Evolutionary conservation across 2,797 vertebrate species (phyloP), one percentile per base, ranked within the genome.

Genomic region (Eleutherodactylus coqui): DNA sequence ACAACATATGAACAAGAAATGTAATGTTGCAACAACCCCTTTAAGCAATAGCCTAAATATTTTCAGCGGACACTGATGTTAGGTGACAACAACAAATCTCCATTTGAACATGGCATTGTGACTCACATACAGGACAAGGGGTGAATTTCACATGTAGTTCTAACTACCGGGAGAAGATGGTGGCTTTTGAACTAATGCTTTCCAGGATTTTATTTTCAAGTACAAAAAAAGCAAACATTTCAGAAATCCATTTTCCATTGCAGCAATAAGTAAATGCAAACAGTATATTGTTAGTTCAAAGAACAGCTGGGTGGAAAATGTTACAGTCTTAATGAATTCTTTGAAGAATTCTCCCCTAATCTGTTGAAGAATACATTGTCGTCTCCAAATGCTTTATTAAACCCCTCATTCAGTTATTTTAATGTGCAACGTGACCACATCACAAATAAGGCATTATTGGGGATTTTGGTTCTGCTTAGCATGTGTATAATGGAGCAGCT

Each of bases 211-310:
- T 47, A n/a, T 73, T 75, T 53, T 19, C n/a, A 45, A 21, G 21
- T 69, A 29, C 10, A 75, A 29, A 32, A 8, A 24, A 21, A 41
- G 19, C 29, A 6, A 78, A 60, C 19, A 55, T 24, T 43, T 9
- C 38, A 17, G 38, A 51, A 70, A 51, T 51, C n/a, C n/a, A 51
- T 36, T 81, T 41, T 80, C 4, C 16, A 47, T 16, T 5, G 51
- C 43, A 36, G n/a, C 32, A 51, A 75, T 75, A 81, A 67, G 41
- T 41, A 77, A 64, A 64, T 67, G 24, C 85, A 82, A 86, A 81
- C 43, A 55, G 17, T 29, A 38, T 64, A 38, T 5, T 29, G 58
- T 11, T 67, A 43, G 29, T 49, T 60, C 32, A 38, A 32, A 67
- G 24, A 53, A 64, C 53, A 75, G 38, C 76, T 75, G 43, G 38